Percentiles rank a stretch among this genome's conserved stretches.
phyloP scores from a whole-genome alignment of 2,888 invertebrate species.

The Pollenia amentaria region DNA sequence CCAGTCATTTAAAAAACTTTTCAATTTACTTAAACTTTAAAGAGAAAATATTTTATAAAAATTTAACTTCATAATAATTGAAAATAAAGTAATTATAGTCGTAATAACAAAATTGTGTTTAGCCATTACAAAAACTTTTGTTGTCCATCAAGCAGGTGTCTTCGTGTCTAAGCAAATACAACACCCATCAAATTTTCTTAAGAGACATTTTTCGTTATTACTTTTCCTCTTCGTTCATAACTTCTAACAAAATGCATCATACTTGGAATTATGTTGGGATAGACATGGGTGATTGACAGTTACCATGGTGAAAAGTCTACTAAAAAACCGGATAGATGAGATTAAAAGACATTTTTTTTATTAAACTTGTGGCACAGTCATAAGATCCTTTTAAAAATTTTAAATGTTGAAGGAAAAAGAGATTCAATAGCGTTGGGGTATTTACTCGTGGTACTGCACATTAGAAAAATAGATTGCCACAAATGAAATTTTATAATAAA shows the following conservation, averaged over 20 bases:
- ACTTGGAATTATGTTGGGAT: background rate
- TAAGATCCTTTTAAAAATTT: constrained; percentile 31
- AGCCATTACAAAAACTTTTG: background rate
- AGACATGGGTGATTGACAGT: constrained; percentile 25
- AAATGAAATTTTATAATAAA: too few species aligned
- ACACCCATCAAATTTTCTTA: constrained; percentile 46
- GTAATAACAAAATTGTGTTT: background rate
- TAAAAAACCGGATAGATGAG: constrained; percentile 42
- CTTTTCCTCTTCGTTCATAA: constrained; percentile 35
- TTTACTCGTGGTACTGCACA: background rate
- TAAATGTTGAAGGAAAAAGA: background rate
- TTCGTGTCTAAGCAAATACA: constrained; percentile 59
- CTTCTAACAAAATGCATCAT: background rate
- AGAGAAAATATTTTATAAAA: too few species aligned
- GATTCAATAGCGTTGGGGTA: background rate
- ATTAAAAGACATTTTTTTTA: constrained; percentile 49
- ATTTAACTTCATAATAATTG: too few species aligned
- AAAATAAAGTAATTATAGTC: constrained; percentile 20
- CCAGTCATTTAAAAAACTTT: too few species aligned
- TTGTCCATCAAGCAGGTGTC: constrained; percentile 61
- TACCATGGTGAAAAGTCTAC: background rate
- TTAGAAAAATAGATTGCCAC: too few species aligned
- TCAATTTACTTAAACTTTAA: too few species aligned
- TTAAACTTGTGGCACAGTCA: constrained; percentile 16
- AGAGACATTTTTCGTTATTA: constrained; percentile 41